Evolutionary conservation across 92 coral and sea anemone species (phyloP), one percentile per base, ranked within the genome.

Genomic region (Virgularia gustaviana): DNA sequence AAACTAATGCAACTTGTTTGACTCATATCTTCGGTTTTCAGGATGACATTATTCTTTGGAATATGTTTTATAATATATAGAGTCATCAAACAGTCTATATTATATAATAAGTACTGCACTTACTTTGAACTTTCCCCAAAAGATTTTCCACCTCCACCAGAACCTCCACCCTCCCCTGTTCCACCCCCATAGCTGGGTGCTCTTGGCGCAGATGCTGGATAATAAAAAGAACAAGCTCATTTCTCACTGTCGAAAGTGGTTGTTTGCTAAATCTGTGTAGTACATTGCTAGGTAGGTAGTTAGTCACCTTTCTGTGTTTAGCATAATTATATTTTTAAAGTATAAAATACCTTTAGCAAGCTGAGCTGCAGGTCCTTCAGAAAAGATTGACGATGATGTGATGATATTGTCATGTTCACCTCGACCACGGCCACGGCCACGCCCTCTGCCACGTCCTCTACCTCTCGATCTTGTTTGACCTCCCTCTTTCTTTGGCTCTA

Each of bases 381-480:
- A 89, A 52, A 89, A 89, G 25, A 89, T 77, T n/a, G 96, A 89
- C 25, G 87, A 67, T 16, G 96, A 81, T 73, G 76, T 78, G 52
- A 89, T 66, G 36, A 89, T 51, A 65, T 41, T 57, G 57, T 86
- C 86, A 54, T 82, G 81, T 64, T 81, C 84, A 45, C 87, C 88
- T 25, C 90, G 65, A 12, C 87, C 94, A 33, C 88, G 79, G 4
- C 91, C 91, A 60, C 91, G 76, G 16, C 96, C 96, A 25, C 96
- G 60, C 6, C 88, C 90, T 30, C 83, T 73, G 9, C 85, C 86
- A n/a, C 78, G 63, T 10, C 87, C 90, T 65, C 85, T 81, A 36
- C 90, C 90, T 56, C 76, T 38, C 11, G 54, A 64, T 9, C 70
- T 44, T 0, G 41, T 33, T 1, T 62, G 75, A 55, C 75, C 72